Conservation (phyloP, 2,797 vertebrate genomes). For the Hapalemur alaotrensis region DNA sequence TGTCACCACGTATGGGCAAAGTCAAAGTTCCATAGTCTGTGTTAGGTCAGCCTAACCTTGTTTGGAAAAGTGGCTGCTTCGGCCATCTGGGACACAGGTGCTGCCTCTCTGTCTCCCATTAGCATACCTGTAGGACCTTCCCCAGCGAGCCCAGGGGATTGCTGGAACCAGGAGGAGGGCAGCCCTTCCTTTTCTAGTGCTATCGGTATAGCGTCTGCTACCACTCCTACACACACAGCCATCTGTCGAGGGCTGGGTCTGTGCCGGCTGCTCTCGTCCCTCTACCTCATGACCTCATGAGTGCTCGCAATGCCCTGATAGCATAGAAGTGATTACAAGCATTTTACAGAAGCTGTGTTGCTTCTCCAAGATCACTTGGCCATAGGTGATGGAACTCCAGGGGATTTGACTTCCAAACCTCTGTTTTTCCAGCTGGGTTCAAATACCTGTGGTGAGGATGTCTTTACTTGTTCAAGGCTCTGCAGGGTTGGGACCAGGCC, state of each 20-base stretch:
- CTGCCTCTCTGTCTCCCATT: not conserved
- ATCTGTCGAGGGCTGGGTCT: rapidly evolving
- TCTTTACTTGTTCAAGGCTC: not conserved
- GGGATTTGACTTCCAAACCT: not conserved
- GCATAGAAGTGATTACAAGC: not conserved
- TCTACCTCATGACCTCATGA: not conserved
- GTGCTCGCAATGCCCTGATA: not conserved
- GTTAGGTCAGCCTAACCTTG: not conserved
- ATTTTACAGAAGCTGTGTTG: not conserved
- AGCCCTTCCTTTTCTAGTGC: not conserved
- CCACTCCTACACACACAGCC: rapidly evolving
- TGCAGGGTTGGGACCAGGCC: not conserved
- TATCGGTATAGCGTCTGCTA: not conserved
- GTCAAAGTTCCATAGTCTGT: not conserved
- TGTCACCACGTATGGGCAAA: not conserved
- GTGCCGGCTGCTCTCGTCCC: not conserved
- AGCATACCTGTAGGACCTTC: not conserved
- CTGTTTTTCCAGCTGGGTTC: not conserved
- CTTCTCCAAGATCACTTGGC: not conserved
- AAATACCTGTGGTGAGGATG: not conserved
- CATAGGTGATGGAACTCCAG: not conserved
- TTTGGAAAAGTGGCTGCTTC: not conserved
- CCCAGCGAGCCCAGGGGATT: not conserved
- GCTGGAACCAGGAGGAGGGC: not conserved
- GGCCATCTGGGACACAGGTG: not conserved